Conservation (phyloP, 2,888 invertebrate species). For the Drosophila nr. fundita region DNA sequence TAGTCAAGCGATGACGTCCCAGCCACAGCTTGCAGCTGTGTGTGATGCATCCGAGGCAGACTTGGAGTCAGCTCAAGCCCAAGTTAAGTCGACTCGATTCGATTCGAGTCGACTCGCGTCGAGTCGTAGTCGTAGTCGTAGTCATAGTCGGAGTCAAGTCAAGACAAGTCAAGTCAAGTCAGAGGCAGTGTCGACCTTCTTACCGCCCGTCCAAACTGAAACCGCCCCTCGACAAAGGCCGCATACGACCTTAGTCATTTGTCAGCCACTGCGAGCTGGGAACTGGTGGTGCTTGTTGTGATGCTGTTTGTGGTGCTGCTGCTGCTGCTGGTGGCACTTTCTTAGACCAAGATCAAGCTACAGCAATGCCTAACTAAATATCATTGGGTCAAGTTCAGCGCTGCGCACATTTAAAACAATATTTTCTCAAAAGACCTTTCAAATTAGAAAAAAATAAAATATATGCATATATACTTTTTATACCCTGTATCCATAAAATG, state of each 20-base stretch:
- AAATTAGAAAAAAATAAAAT: constrained; percentile 46
- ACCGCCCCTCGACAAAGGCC: constrained; percentile 69
- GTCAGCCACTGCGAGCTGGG: constrained; percentile 64
- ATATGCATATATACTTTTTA: background rate
- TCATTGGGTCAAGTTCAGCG: constrained; percentile 80
- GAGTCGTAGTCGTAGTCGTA: background rate
- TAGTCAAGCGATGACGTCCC: constrained; percentile 65
- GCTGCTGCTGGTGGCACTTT: constrained; percentile 62
- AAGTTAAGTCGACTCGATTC: constrained; percentile 14
- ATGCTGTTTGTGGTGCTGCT: constrained; percentile 15
- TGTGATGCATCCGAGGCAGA: constrained; percentile 64
- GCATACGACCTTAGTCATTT: constrained; percentile 78
- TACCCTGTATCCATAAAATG: constrained; percentile 21
- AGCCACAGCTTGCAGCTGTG: constrained; percentile 62
- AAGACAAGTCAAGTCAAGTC: constrained; percentile 58
- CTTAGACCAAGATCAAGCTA: constrained; percentile 70
- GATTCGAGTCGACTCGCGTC: constrained; percentile 10
- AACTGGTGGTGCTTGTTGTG: constrained; percentile 35
- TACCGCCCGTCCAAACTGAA: constrained; percentile 72
- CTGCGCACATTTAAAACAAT: constrained; percentile 71
- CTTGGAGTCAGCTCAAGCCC: constrained; percentile 43
- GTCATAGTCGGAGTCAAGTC: constrained; percentile 8
- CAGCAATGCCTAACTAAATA: constrained; percentile 67
- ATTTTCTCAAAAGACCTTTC: constrained; percentile 65
- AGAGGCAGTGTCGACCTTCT: constrained; percentile 72